Evolutionary conservation across 2,113 vertebrate species (phyloP), one percentile per base, ranked within the genome.

Genomic region (Zapus hudsonius): DNA sequence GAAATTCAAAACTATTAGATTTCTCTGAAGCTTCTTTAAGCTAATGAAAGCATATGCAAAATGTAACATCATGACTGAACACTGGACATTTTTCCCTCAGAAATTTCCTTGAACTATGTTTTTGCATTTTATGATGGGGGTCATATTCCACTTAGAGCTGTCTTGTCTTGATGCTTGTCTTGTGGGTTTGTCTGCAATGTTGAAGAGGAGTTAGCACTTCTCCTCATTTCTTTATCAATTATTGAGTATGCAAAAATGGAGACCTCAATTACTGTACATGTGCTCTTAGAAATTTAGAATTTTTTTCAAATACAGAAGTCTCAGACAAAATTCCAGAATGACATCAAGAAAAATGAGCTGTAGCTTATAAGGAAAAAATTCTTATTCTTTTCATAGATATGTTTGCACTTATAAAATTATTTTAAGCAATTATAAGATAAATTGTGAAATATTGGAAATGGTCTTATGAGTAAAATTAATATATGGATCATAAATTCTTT

Each of bases 391-490:
- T 85, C 66, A 75, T 16, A 36, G 13, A 63, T 3, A 86, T 78
- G 15, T 27, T 89, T 67, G 1, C 9, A 42, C 11, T 84, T 89
- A 4, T 61, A 4, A 80, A 83, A 63, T 16, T 64, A 7, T 36
- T 90, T 85, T 52, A 69, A 91, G 47, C 66, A 82, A 87, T 78
- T 75, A 80, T n/a, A 57, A 88, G 82, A 57, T 22, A 75, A 52
- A 72, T 55, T 75, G 1, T 23, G 70, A 13, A 72, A 86, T 59
- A 25, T 55, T 17, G 73, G 27, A 0, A 67, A 63, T 52, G 36
- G 1, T 42, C 91, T 64, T 42, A 12, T 70, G 59, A 84, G 38
- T 79, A 57, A 94, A 89, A 63, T 70, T 5, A 82, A 59, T 64
- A 25, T 1, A 25, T 1, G 42, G 31, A 78, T 52, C 23, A 76